Evolutionary conservation across 2,888 invertebrate species (phyloP), one percentile per base, ranked within the genome.

Genomic region (Strigamia transsilvanica): DNA sequence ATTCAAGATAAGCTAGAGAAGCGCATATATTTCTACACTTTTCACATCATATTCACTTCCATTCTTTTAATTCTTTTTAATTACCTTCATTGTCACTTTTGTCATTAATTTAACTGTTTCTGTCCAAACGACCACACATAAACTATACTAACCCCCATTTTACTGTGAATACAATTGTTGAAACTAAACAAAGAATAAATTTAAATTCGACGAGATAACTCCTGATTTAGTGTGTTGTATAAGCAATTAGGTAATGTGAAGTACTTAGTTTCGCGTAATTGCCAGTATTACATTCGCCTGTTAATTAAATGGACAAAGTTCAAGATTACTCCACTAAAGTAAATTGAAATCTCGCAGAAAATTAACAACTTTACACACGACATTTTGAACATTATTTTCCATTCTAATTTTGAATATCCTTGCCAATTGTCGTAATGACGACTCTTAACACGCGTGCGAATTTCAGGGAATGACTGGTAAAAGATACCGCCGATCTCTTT

Each of bases 21-120:
- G 73, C 73, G 56, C 56, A 15, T 21, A 73, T 73, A 73, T 27
- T 73, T 73, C 32, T 32, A 13, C 73, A 10, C 73, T 73, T 56
- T 56, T 56, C 2, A 46, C 46, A 46, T 46, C 46, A 15, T 46
- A n/a, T 46, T 13, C 46, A 61, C 21, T 73, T 32, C 7, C 32
- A 23, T 73, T 27, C 12, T n/a, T 73, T 73, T 73, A 23, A 73
- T 73, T 73, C 32, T 10, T 27, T 56, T 32, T 15, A 73, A 38
- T 38, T 38, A 38, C 38, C 73, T 73, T 73, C 32, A 73, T 73
- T 73, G 32, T 15, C 32, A 73, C 27, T 73, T 73, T 27, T 27
- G 73, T 73, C n/a, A 32, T 73, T 73, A 27, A 32, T 73, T 32
- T 73, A 12, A 73, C 23, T 56, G 56, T 56, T 18, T 21, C 18